Evolutionary conservation across 2,113 vertebrate species (phyloP).

Genomic region (Cercopithecus mona): DNA sequence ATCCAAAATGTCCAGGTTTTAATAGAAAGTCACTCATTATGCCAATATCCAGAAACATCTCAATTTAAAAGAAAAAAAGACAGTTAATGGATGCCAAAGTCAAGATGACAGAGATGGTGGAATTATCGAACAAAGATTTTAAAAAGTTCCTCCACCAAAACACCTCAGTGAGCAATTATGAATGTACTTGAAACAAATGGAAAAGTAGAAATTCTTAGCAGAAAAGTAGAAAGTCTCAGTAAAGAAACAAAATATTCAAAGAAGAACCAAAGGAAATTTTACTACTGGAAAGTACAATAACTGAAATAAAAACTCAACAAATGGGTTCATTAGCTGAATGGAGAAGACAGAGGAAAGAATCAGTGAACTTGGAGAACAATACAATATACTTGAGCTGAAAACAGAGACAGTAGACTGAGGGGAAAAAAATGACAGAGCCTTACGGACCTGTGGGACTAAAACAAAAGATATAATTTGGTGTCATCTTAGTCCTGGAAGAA

Average conservation of each 20-base stretch:
- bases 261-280: not conserved
- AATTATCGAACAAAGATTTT: slow-evolving; percentile 19
- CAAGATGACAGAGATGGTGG: not conserved
- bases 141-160: not conserved
- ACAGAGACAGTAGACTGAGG: not conserved
- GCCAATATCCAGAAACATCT: not conserved
- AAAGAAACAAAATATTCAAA: not conserved
- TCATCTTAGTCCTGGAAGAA: not conserved
- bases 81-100: not conserved
- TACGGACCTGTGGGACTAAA: not conserved
- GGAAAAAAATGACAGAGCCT: not conserved
- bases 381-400: not conserved
- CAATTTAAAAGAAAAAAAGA: not conserved
- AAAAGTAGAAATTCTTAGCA: not conserved
- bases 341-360: not conserved
- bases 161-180: not conserved
- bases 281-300: not conserved
- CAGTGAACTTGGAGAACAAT: not conserved
- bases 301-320: not conserved
- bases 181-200: not conserved
- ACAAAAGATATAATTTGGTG: not conserved
- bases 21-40: not conserved
- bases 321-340: not conserved
- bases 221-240: not conserved
- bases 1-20: not conserved